Evolutionary conservation across 2,888 invertebrate species (phyloP), one percentile per base, ranked within the genome.

Genomic region (Hirtodrosophila confusa): DNA sequence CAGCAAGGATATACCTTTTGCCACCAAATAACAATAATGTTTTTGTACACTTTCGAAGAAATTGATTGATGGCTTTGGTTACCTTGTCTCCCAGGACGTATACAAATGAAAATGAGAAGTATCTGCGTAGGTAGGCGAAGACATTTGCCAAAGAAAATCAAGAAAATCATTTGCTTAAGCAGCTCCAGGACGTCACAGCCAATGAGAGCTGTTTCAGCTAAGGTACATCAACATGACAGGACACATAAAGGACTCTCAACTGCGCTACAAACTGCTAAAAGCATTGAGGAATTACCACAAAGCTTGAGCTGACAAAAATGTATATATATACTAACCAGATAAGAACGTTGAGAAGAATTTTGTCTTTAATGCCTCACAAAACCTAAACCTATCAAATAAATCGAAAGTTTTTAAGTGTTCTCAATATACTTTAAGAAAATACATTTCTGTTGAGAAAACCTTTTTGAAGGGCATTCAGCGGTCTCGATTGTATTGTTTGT

Each of bases 61-160:
- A 82, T 84, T 84, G 84, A 84, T 84, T 84, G 84, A 84, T 84
- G 75, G 78, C 48, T 69, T 64, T 49, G 55, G 47, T 57, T 56
- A 37, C 12, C 53, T 50, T 47, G 53, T 62, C 56, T 55, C 74
- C 47, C 33, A 49, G 55, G 74, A 69, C 53, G 44, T 37, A 58
- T 29, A 63, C 61, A 60, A 62, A 76, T 80, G 66, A 57, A 72
- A 65, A 54, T 61, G 60, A 71, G 56, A 63, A 58, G 56, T 51
- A 68, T 29, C 66, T 56, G 49, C 44, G 54, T 56, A 37, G 61
- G 51, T 49, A 49, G 41, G 51, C 50, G 47, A 45, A 71, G 51
- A 53, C 67, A 82, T 79, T 72, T 76, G 51, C 63, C 48, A 67
- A 54, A 36, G 48, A 56, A 76, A 75, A 78, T 78, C 84, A 66